Percentiles rank a stretch among this genome's conserved stretches.
Conservation (phyloP, 1,140 invertebrate genomes). For the Cydia pomonella region DNA sequence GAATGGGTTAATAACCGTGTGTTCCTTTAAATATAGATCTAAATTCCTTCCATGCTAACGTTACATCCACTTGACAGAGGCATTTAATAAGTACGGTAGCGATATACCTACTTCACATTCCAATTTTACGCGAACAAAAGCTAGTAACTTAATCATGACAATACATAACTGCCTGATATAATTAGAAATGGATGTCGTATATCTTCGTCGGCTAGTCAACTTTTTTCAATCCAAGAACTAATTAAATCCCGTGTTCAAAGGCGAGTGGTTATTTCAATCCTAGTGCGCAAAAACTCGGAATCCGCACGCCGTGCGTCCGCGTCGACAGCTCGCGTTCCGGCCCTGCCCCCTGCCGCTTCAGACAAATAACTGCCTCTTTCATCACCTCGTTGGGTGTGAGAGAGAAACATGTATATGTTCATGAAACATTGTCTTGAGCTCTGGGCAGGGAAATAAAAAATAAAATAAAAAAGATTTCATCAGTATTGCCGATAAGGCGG, state of each 20-base stretch:
- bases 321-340: conserved; percentile 34
- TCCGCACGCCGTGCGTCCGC: conserved; percentile 47
- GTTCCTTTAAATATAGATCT: no score
- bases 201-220: conserved; percentile 39
- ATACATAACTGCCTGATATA: background rate
- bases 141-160: no score
- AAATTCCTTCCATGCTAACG: no score
- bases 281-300: conserved; percentile 71
- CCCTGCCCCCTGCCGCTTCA: conserved; percentile 5
- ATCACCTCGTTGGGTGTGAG: background rate
- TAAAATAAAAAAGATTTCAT: no score
- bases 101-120: no score
- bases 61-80: no score
- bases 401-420: background rate
- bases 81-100: no score
- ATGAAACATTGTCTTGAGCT: background rate
- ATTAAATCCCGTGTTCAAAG: conserved; percentile 58
- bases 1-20: no score
- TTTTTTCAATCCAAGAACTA: conserved; percentile 51
- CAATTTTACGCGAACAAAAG: no score
- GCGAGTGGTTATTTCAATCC: conserved; percentile 69
- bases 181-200: background rate
- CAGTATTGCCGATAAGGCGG: no score
- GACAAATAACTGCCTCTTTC: conserved; percentile 7
- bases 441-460: background rate